Base-by-base conservation (phyloP, 92 coral and sea anemone genomes). In the Epizoanthus ramosus region DNA sequence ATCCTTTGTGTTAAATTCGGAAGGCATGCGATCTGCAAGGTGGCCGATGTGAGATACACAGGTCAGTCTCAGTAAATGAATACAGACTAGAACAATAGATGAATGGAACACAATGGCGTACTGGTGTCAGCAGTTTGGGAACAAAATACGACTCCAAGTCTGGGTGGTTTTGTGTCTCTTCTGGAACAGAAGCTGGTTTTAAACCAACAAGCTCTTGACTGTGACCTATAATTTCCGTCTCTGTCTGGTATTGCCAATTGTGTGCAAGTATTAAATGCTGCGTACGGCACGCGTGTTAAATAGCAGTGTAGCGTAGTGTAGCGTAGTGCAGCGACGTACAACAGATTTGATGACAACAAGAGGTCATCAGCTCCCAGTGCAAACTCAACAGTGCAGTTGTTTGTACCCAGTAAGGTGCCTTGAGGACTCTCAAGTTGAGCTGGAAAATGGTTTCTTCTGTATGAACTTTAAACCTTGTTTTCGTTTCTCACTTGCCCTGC, bases 81-180 rank as follows among this genome's bases (percentile, higher is more conserved):
- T 41, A 37, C 50, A 63, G 31, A 63, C 10, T 28, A 21, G 82
- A 77, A 43, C 82, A 77, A 77, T 60, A 24, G 70, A 41, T 77
- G 71, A 77, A 77, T 61, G 58, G 82, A 39, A 25, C 6, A 61
- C 82, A 77, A 77, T 59, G 58, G 71, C 54, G 31, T 33, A 12
- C 58, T 39, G 82, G 82, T 77, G 82, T 60, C 71, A 77, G 82
- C 80, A 35, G 80, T 57, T 75, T 31, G 25, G 68, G 70, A 77
- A 77, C 71, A 77, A 77, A 77, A 63, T 77, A 77, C 21, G 54
- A 41, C 9, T 0, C 50, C 82, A 37, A 41, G 82, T 77, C 82
- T 77, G 82, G 71, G 60, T 39, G n/a, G 19, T 4, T 77, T 37
- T 60, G 37, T 35, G 57, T 43, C 58, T 60, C 52, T n/a, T 4